Base-by-base conservation (phyloP, 2,113 vertebrate species). In the Enhydra lutris region DNA sequence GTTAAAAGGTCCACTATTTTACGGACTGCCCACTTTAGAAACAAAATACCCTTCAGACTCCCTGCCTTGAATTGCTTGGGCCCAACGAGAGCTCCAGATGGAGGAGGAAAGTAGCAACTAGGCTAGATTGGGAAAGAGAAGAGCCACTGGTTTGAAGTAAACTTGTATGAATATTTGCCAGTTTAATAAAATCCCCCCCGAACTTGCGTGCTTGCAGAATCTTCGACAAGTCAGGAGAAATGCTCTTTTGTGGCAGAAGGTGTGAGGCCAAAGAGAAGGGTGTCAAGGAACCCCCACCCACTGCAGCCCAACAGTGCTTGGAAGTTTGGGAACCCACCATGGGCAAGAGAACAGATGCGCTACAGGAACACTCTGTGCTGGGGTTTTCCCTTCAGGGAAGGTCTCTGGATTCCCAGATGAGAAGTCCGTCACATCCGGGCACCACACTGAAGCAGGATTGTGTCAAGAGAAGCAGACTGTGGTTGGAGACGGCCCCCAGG, bases 11-110 rank as follows among this genome's bases (percentile, higher is more conserved):
- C 87, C 87, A 96, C 96, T 96, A 93, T 50, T 94, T 87, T 97
- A 95, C 94, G 98, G 97, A 96, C 96, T 97, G 96, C 95, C 96
- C 78, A 8, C 93, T 91, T 98, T 94, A 98, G 97, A 98, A 98
- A 98, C 71, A 98, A 98, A 98, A 98, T 92, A 95, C 94, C 71
- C 95, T 98, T 98, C 29, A 26, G 97, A 96, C 93, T 94, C 94
- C 92, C 7, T 82, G 80, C 50, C 0, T 96, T 96, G 93, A 71
- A 71, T 83, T 29, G 92, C 97, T 95, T 67, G n/a, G 95, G 97
- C 98, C 98, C 96, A 87, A 74, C 39, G 83, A 11, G 61, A 97
- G 84, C 50, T 50, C 50, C 23, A 67, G 86, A 93, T 94, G 80
- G 80, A 34, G 91, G 8, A 93, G 23, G 0, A 87, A 57, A 26